Evolutionary conservation across 2,888 invertebrate genomes (phyloP).

Genomic region (Bibio marci): DNA sequence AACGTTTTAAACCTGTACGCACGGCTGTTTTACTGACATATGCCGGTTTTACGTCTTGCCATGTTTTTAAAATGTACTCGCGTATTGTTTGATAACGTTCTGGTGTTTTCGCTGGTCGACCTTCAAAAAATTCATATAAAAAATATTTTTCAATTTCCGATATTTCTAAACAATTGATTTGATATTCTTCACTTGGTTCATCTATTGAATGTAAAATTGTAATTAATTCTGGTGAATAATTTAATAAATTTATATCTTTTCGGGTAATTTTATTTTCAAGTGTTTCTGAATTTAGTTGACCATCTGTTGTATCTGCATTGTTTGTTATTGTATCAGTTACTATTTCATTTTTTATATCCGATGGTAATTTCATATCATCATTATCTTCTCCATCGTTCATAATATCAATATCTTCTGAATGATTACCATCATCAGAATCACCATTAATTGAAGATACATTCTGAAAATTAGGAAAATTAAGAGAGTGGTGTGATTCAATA

Average conservation of each 20-base stretch:
- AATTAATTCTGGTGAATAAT: slow-evolving; percentile 10
- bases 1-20: slow-evolving; percentile 37
- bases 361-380: no score
- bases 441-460: slow-evolving; percentile 7
- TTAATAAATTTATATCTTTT: slow-evolving; percentile 7
- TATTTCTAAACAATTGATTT: slow-evolving; percentile 19
- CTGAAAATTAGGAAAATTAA: not conserved
- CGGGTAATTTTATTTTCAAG: not conserved
- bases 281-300: not conserved
- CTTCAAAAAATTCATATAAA: slow-evolving; percentile 39
- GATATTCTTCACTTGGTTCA: slow-evolving; percentile 30
- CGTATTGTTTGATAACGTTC: slow-evolving; percentile 39
- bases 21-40: slow-evolving; percentile 41
- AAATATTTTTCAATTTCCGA: slow-evolving; percentile 35
- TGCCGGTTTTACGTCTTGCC: slow-evolving; percentile 33
- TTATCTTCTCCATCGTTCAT: no score
- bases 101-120: slow-evolving; percentile 34
- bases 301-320: not conserved
- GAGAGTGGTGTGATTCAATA: no score
- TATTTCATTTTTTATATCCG: slow-evolving; percentile 42
- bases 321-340: slow-evolving; percentile 38
- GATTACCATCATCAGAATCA: no score
- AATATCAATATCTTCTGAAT: no score
- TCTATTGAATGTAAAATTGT: slow-evolving; percentile 21
- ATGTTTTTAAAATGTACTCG: slow-evolving; percentile 37